Evolutionary conservation across 2,113 vertebrate genomes (phyloP), one percentile per base, ranked within the genome.

Genomic region (Gopherus flavomarginatus): DNA sequence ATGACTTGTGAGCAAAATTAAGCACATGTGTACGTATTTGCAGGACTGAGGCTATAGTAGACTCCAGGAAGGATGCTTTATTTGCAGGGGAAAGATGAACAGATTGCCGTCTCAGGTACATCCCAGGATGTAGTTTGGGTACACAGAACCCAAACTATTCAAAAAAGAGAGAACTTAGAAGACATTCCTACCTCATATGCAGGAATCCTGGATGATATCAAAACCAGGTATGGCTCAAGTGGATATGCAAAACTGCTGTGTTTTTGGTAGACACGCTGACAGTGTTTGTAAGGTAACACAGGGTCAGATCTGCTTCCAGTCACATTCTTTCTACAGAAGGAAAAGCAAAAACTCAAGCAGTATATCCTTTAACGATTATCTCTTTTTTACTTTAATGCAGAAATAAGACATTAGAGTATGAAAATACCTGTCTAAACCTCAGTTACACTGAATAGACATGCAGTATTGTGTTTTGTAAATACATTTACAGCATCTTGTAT

Each of bases 191-290:
- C 99, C 98, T 99, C 99, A 89, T 98, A 99, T 16, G 99, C 99
- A 59, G 99, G 99, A 65, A 99, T 93, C 91, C 94, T 97, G 77
- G 98, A 98, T 38, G 99, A 99, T 96, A 99, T 92, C 88, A 99
- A 97, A 75, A 99, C 87, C 27, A 99, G 54, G 31, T 93, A 95
- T 17, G 69, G n/a, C n/a, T 89, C 80, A 27, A 6, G 38, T 65
- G 86, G 77, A 72, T 54, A 5, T 38, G 93, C 57, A 72, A 19
- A n/a, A 26, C 57, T 24, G 42, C 62, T 38, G 44, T 92, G 69
- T n/a, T 93, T 93, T n/a, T 93, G 88, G 42, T 85, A 86, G 85
- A 94, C 26, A 62, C 69, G 81, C 10, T 0, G 11, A 80, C 62
- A 59, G n/a, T 35, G 83, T 83, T 88, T 94, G 82, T 83, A 96